These are phyloP conservation scores for Drosophila subquinaria DNA, from an alignment of 2,888 invertebrate species.

Conservation along the genomic window DNA sequence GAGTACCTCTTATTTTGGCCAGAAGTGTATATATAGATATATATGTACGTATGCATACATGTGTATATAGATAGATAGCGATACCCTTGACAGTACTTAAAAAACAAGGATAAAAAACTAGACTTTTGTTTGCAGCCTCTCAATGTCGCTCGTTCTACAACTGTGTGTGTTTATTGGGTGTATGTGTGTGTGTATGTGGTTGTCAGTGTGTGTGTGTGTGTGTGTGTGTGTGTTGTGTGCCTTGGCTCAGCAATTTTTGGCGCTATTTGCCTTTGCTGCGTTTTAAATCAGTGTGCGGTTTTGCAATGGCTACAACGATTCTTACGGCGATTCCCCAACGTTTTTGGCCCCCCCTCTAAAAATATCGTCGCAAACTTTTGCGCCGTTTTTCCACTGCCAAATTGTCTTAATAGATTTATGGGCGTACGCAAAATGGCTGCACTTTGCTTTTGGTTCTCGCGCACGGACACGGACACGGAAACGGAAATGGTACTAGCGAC, in stretches of 20 bases:
- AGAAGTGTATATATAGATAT: slow-evolving; percentile 13
- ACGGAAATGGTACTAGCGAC: slow-evolving; percentile 41
- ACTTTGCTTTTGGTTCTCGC: slow-evolving; percentile 51
- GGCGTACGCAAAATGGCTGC: slow-evolving; percentile 81
- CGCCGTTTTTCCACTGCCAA: slow-evolving; percentile 66
- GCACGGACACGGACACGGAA: slow-evolving; percentile 43
- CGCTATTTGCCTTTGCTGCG: slow-evolving; percentile 57
- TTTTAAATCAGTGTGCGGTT: slow-evolving; percentile 70
- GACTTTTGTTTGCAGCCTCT: slow-evolving; percentile 71
- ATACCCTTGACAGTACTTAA: slow-evolving; percentile 82
- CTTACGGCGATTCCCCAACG: background rate
- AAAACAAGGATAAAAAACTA: slow-evolving; percentile 69
- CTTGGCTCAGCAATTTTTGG: slow-evolving; percentile 56
- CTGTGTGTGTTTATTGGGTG: background rate
- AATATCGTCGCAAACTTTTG: slow-evolving; percentile 59
- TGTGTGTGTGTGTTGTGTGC: slow-evolving; percentile 24
- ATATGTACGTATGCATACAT: slow-evolving; percentile 4
- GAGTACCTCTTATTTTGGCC: too few species aligned
- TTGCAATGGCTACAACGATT: slow-evolving; percentile 11
- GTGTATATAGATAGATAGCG: slow-evolving; percentile 74
- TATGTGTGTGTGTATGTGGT: slow-evolving; percentile 4
- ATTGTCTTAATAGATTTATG: slow-evolving; percentile 82
- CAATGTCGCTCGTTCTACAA: slow-evolving; percentile 3
- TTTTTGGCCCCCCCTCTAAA: slow-evolving; percentile 10
- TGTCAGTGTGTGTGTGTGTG: slow-evolving; percentile 15